phyloP scores from a whole-genome alignment of 2,888 invertebrate genomes.

The Drosophila basisetae region DNA sequence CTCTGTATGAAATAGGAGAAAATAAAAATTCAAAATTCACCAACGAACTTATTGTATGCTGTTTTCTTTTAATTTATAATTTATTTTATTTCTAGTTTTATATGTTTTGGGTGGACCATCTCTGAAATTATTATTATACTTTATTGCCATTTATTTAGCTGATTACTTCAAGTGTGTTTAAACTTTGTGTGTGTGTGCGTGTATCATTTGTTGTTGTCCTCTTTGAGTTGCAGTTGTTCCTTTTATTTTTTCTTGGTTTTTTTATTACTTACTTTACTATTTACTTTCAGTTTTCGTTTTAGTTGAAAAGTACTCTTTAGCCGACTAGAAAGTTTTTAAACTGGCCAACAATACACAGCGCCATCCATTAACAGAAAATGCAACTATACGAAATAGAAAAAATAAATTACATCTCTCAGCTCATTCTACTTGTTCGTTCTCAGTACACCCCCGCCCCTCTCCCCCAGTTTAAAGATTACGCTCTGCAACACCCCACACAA shows the following conservation, averaged over 20 bases:
- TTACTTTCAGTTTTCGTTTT: conserved; percentile 1
- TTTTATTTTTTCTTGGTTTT: not conserved
- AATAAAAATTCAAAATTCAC: conserved; percentile 56
- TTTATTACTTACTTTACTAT: not conserved
- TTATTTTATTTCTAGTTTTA: conserved; percentile 44
- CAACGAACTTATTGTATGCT: conserved; percentile 46
- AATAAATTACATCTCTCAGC: conserved; percentile 27
- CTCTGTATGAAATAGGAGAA: conserved; percentile 33
- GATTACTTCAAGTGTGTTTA: conserved; percentile 24
- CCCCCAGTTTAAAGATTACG: conserved; percentile 6
- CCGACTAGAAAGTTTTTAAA: conserved; percentile 19
- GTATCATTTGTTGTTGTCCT: conserved; percentile 19
- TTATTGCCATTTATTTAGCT: conserved; percentile 22
- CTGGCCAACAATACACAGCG: conserved; percentile 7
- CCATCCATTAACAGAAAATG: conserved; percentile 18
- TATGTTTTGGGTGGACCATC: conserved; percentile 23
- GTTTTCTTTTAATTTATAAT: conserved; percentile 54
- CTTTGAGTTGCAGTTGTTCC: conserved; percentile 30
- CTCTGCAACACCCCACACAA: conserved; percentile 3
- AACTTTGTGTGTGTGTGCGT: conserved; percentile 30
- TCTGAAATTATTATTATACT: conserved; percentile 5
- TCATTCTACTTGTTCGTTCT: conserved; percentile 33
- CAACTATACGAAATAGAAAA: conserved; percentile 7
- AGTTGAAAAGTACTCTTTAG: conserved; percentile 17
- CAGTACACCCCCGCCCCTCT: conserved; percentile 21